Evolutionary conservation across 2,888 invertebrate species (phyloP).

Genomic region (Tenthredo amoena): DNA sequence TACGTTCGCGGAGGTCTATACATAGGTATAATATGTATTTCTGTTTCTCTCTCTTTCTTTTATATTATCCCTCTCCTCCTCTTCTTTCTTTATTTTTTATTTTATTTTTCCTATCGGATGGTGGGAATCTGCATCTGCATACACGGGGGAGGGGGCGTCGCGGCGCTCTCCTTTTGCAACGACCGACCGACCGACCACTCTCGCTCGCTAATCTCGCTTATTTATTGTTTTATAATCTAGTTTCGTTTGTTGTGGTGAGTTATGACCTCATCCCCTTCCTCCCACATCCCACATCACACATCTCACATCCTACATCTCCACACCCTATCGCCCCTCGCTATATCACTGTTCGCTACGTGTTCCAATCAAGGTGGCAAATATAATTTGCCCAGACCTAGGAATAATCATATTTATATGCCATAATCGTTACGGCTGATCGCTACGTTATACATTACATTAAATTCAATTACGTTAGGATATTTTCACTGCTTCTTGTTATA

Average conservation of each 20-base stretch:
- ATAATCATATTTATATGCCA: neutral
- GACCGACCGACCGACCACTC: neutral
- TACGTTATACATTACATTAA: neutral
- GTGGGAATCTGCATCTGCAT: conserved; percentile 10
- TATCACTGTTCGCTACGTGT: neutral
- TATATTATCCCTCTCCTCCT: neutral
- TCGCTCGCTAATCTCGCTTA: conserved; percentile 18
- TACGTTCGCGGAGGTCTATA: neutral
- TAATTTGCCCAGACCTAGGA: neutral
- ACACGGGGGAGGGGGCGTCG: neutral
- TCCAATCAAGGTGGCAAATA: neutral
- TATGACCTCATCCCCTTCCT: conserved; percentile 24
- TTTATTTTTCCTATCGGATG: neutral
- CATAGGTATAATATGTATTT: neutral
- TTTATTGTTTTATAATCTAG: conserved; percentile 20
- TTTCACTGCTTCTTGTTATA: neutral
- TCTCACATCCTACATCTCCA: neutral
- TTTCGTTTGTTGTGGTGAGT: conserved; percentile 27
- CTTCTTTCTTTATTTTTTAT: neutral
- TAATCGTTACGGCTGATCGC: neutral
- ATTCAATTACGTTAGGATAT: neutral
- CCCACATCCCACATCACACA: neutral
- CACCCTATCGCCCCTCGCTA: neutral
- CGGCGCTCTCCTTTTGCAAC: neutral
- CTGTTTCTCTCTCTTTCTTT: neutral